These are phyloP conservation scores for Hippocampus comes DNA, from an alignment of 2,113 vertebrate genomes.

Conservation along the genomic window DNA sequence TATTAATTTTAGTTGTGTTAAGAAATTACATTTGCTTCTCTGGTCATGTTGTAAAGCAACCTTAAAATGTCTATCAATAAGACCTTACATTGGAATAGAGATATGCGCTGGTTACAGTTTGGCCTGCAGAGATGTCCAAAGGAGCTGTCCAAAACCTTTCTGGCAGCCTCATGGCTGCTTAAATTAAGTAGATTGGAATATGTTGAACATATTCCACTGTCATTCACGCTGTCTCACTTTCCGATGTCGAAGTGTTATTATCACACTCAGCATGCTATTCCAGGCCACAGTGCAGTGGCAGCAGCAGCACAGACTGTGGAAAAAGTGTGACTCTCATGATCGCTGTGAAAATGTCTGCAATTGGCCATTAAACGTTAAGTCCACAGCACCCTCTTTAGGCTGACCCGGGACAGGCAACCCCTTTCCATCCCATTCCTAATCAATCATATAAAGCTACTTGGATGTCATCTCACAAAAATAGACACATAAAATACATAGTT, in stretches of 20 bases:
- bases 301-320: constrained; percentile 46
- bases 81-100: background rate
- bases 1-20: background rate
- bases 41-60: background rate
- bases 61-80: background rate
- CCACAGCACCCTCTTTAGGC: constrained; percentile 77
- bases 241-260: constrained; percentile 53
- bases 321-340: constrained; percentile 61
- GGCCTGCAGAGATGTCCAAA: background rate
- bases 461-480: background rate
- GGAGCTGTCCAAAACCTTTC: constrained; percentile 1
- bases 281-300: constrained; percentile 40
- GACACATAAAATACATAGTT: background rate
- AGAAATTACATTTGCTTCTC: background rate
- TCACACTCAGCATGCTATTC: constrained; percentile 52
- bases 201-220: constrained; percentile 21
- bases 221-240: constrained; percentile 47
- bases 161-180: constrained; percentile 11
- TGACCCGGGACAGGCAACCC: constrained; percentile 27
- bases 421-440: background rate
- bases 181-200: constrained; percentile 18
- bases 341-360: constrained; percentile 41
- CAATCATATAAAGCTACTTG: background rate
- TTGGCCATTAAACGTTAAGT: constrained; percentile 68
- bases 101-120: constrained; percentile 2